phyloP scores from a whole-genome alignment of 37 sponge, comb jelly and placozoan species.

The Aplysina aerophoba region DNA sequence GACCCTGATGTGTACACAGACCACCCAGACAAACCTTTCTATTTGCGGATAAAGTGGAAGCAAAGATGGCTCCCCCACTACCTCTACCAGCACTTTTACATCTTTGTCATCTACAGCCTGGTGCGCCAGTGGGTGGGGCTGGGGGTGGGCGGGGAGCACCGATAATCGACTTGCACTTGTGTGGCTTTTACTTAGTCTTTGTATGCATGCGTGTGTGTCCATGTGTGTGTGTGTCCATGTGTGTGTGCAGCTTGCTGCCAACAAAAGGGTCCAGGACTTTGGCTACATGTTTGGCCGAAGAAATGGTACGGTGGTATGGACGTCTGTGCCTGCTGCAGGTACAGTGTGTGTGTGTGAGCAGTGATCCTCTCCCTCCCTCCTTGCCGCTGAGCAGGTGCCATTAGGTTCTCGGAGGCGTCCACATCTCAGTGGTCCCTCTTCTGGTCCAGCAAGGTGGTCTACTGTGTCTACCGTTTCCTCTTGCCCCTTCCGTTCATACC shows the following conservation, averaged over 20 bases:
- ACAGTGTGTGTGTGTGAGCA: no score
- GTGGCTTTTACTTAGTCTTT: no score
- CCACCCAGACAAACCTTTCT: conserved; percentile 18
- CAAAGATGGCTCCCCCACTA: conserved; percentile 59
- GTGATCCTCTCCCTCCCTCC: no score
- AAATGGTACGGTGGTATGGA: neutral
- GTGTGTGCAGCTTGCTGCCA: conserved; percentile 37
- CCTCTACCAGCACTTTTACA: conserved; percentile 55
- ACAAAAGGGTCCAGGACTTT: conserved; percentile 55
- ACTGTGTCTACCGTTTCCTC: conserved; percentile 31
- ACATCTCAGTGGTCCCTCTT: neutral
- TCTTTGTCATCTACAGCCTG: conserved; percentile 46
- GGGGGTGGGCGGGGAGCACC: no score
- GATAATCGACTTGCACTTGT: no score
- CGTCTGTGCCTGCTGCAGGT: neutral
- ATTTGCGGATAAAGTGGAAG: conserved; percentile 43
- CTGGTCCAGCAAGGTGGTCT: conserved; percentile 38
- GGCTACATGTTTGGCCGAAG: neutral
- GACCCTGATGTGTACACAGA: conserved; percentile 71
- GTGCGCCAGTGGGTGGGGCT: no score
- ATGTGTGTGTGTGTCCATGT: neutral
- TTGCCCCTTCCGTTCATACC: conserved; percentile 42
- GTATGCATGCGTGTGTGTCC: neutral
- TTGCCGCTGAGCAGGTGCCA: no score
- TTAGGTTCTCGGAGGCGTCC: no score